A percentile compares a stretch with the other conserved stretches of the same genome.
Evolutionary conservation across 2,113 vertebrate genomes (phyloP).

Genomic region (Pogona vitticeps): DNA sequence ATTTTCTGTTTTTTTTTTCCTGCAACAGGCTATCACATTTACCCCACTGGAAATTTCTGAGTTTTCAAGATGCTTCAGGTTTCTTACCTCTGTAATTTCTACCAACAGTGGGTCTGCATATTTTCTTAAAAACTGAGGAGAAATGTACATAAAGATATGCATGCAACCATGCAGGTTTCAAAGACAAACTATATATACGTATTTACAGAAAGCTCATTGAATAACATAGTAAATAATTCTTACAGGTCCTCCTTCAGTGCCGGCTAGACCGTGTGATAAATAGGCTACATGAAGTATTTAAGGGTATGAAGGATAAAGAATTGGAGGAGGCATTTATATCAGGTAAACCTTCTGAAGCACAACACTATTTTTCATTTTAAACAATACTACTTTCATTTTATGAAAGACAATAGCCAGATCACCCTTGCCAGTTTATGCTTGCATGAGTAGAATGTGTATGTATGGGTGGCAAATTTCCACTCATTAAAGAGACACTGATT

Average conservation of each 20-base stretch:
- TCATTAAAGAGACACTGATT: too few relatives aligned
- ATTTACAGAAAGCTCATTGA: background rate
- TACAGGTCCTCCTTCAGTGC: constrained; percentile 78
- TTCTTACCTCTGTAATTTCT: background rate
- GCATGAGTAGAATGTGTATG: too few relatives aligned
- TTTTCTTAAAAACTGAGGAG: background rate
- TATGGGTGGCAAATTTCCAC: too few relatives aligned
- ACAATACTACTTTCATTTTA: background rate
- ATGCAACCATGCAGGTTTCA: background rate
- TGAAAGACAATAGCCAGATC: background rate
- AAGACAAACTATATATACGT: background rate
- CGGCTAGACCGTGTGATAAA: constrained; percentile 77
- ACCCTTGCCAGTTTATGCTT: too few relatives aligned
- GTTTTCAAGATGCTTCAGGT: background rate
- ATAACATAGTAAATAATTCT: constrained; percentile 19
- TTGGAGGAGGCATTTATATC: background rate
- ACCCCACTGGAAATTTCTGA: too few relatives aligned
- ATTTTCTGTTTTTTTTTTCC: too few relatives aligned
- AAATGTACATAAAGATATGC: background rate
- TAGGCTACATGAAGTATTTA: constrained; percentile 69
- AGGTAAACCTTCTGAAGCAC: constrained; percentile 54
- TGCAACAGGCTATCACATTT: too few relatives aligned
- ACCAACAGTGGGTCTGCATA: background rate
- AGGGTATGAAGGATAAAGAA: background rate
- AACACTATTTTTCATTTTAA: background rate